Conservation (phyloP, 2,797 vertebrate species). For the Tenualosa thibaudeaui region DNA sequence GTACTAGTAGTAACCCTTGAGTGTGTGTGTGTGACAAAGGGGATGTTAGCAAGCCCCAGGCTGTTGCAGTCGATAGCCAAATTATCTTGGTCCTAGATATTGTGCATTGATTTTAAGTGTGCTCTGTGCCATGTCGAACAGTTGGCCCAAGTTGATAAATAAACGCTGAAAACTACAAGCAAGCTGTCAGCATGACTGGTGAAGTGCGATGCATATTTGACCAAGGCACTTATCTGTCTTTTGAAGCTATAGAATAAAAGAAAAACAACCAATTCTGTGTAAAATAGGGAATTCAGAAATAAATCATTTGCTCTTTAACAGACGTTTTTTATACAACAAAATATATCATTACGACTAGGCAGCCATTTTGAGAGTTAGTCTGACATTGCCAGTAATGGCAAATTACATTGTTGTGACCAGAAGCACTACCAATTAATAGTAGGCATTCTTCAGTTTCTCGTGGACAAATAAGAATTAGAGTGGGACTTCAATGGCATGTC, state of each 20-base stretch:
- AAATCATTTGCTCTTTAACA: slow-evolving; percentile 11
- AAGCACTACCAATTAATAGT: background rate
- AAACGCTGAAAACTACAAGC: slow-evolving; percentile 39
- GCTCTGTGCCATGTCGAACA: background rate
- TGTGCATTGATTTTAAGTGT: slow-evolving; percentile 56
- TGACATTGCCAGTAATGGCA: background rate
- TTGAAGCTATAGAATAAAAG: slow-evolving; percentile 40
- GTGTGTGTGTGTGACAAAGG: background rate
- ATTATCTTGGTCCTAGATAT: slow-evolving; percentile 64
- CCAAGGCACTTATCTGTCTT: slow-evolving; percentile 70
- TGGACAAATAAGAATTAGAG: background rate
- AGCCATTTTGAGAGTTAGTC: background rate
- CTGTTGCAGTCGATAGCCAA: slow-evolving; percentile 40
- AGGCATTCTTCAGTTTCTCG: background rate
- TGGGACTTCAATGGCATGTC: background rate
- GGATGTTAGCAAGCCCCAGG: slow-evolving; percentile 10
- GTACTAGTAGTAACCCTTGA: slow-evolving; percentile 41
- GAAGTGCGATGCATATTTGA: slow-evolving; percentile 51
- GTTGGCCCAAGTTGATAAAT: background rate
- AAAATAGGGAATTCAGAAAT: background rate
- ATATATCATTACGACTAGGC: slow-evolving; percentile 8
- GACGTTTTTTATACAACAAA: background rate
- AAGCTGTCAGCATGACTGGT: slow-evolving; percentile 33
- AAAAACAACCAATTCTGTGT: slow-evolving; percentile 48
- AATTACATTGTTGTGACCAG: background rate